Conservation (phyloP, 1,140 invertebrate genomes). For the Heliconius hewitsoni region DNA sequence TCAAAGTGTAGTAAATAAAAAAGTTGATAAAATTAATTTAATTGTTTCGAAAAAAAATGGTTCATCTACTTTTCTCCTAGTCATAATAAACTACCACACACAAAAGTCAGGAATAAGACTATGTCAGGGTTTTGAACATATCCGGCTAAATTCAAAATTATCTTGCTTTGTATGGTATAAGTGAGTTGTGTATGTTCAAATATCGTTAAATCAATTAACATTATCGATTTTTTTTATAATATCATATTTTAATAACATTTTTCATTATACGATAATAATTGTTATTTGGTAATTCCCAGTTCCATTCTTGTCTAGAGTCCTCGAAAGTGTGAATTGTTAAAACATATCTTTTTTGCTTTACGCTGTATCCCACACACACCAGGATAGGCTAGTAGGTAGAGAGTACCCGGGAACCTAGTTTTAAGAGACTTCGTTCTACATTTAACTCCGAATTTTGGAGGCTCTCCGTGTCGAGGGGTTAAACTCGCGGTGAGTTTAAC, state of each 20-base stretch:
- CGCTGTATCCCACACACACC: too few species aligned
- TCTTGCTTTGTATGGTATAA: not conserved
- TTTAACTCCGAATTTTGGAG: too few species aligned
- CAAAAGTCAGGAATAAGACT: constrained; percentile 40
- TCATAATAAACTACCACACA: constrained; percentile 43
- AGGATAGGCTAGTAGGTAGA: too few species aligned
- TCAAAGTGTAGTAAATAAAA: not conserved
- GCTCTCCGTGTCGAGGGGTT: too few species aligned
- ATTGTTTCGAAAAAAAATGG: constrained; percentile 25
- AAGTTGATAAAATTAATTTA: not conserved
- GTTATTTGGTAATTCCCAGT: too few species aligned
- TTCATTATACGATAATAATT: too few species aligned
- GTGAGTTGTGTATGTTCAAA: not conserved
- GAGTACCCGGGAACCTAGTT: too few species aligned
- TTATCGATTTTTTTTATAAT: not conserved
- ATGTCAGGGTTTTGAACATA: constrained; percentile 20
- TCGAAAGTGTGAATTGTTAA: too few species aligned
- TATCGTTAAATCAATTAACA: not conserved
- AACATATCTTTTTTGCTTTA: too few species aligned
- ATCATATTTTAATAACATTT: not conserved
- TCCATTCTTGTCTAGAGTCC: too few species aligned
- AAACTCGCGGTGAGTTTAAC: too few species aligned
- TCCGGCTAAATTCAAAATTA: constrained; percentile 18
- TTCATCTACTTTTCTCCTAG: constrained; percentile 29
- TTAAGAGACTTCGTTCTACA: too few species aligned